Percentiles rank a stretch among this genome's conserved stretches.
These are phyloP conservation scores for Erythrocercus mccallii DNA, from an alignment of 2,113 vertebrate genomes.

Conservation along the genomic window DNA sequence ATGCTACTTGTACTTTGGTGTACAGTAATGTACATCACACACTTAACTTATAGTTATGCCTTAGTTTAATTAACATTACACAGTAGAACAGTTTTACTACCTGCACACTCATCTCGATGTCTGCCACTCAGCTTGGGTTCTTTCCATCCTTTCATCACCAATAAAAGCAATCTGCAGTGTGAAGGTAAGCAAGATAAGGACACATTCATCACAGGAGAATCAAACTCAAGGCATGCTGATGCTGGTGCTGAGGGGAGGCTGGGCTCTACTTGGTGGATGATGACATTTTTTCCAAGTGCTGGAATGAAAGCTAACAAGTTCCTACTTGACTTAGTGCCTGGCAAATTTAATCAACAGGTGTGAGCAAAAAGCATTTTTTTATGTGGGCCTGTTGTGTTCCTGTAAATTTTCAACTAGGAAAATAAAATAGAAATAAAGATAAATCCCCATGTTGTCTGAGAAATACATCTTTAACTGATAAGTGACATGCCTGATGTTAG, in stretches of 20 bases:
- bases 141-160: neutral
- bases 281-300: neutral
- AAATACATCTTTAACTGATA: neutral
- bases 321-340: neutral
- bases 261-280: neutral
- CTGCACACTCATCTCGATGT: neutral
- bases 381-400: neutral
- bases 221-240: neutral
- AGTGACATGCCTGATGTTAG: neutral
- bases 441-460: neutral
- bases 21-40: neutral
- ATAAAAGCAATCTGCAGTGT: neutral
- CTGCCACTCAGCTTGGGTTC: neutral
- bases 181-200: neutral
- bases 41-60: neutral
- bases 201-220: neutral
- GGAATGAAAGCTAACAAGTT: conserved; percentile 24
- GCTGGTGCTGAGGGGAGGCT: neutral
- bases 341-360: neutral
- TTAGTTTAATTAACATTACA: neutral
- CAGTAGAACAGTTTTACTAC: neutral
- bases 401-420: neutral
- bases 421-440: neutral
- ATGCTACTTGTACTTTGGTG: neutral
- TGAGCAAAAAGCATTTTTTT: neutral